Conservation (phyloP, 1,140 invertebrate genomes). For the Drosophila bifasciata region DNA sequence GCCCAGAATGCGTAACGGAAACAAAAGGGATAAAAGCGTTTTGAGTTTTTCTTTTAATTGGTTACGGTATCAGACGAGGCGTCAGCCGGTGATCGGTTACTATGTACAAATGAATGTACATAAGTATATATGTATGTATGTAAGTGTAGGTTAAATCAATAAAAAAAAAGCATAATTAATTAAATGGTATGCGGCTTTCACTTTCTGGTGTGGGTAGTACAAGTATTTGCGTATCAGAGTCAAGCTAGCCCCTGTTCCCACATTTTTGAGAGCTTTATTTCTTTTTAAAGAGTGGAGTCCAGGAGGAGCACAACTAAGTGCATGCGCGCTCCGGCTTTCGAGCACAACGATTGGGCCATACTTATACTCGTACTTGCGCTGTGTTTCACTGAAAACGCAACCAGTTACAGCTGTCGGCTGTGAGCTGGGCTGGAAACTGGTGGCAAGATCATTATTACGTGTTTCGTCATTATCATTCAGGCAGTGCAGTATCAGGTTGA, state of each 20-base stretch:
- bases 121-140: background rate
- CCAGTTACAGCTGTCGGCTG: conserved; percentile 19
- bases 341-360: conserved; percentile 2
- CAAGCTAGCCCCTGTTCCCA: background rate
- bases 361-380: background rate
- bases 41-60: conserved; percentile 29
- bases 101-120: no score
- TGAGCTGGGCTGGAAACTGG: background rate
- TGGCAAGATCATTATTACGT: conserved; percentile 17
- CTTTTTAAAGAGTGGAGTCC: conserved; percentile 1
- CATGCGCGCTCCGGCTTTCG: background rate
- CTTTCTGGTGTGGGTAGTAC: conserved; percentile 10
- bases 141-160: conserved; percentile 25
- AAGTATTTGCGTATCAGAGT: conserved; percentile 14
- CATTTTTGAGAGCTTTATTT: conserved; percentile 14
- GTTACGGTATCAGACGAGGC: conserved; percentile 21
- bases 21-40: conserved; percentile 16
- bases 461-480: conserved; percentile 39
- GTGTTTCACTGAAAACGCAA: conserved; percentile 16
- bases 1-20: conserved; percentile 25
- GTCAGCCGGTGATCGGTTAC: background rate
- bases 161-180: conserved; percentile 16
- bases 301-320: background rate
- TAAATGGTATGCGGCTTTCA: conserved; percentile 21
- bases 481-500: conserved; percentile 50